These are phyloP conservation scores for Menidia beryllina DNA, from an alignment of 2,113 vertebrate genomes.

Conservation along the genomic window DNA sequence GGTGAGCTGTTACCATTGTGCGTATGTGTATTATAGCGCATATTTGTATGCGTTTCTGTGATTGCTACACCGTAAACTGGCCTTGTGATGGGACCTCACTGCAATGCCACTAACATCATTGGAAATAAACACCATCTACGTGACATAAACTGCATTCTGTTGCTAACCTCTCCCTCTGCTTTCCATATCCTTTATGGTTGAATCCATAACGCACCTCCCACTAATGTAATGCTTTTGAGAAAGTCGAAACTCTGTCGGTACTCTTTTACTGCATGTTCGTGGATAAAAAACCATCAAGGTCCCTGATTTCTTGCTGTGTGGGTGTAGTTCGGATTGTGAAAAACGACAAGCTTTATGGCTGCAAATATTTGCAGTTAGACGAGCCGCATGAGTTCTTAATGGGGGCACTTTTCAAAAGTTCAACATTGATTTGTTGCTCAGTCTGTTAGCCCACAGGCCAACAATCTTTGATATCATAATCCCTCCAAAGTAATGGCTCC, in stretches of 20 bases:
- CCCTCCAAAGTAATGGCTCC: conserved; percentile 55
- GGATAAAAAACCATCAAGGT: conserved; percentile 39
- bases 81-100: conserved; percentile 3
- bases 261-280: conserved; percentile 15
- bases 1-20: neutral
- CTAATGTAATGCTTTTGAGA: conserved; percentile 16
- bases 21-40: neutral
- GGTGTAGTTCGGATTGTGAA: conserved; percentile 33
- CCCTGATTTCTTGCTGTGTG: conserved; percentile 14
- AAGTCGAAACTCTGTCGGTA: conserved; percentile 23
- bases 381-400: conserved; percentile 54
- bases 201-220: conserved; percentile 27
- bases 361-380: conserved; percentile 64
- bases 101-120: conserved; percentile 23
- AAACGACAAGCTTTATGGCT: conserved; percentile 44
- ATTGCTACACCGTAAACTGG: conserved; percentile 12
- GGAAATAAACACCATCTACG: conserved; percentile 30
- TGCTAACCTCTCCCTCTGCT: conserved; percentile 20
- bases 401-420: conserved; percentile 51
- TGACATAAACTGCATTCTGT: conserved; percentile 24
- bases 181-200: conserved; percentile 30
- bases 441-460: conserved; percentile 34
- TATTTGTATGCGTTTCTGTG: conserved; percentile 17
- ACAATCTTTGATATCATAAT: conserved; percentile 56
- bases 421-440: conserved; percentile 50